phyloP scores from a whole-genome alignment of 2,113 vertebrate species.

The Corythornis madagascariensis region DNA sequence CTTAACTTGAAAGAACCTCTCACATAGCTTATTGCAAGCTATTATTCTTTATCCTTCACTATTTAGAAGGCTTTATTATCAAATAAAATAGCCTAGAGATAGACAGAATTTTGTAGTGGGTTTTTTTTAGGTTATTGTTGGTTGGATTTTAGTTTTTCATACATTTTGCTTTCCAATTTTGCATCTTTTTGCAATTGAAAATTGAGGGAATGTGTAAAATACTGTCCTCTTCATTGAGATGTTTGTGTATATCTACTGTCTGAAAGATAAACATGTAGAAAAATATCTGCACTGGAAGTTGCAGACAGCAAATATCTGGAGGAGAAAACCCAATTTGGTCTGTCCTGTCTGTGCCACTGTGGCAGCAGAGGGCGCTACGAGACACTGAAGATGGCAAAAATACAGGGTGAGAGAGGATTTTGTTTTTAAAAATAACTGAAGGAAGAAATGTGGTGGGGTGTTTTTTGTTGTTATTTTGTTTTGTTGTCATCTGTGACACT shows the following conservation, averaged over 20 bases:
- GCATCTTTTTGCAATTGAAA: not conserved
- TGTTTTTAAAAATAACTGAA: not conserved
- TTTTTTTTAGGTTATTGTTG: not conserved
- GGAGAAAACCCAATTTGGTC: not conserved
- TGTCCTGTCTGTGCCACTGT: not conserved
- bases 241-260: not conserved
- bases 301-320: not conserved
- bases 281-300: not conserved
- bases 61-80: not conserved
- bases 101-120: not conserved
- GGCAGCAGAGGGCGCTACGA: not conserved
- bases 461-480: not conserved
- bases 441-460: not conserved
- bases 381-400: not conserved
- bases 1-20: not conserved
- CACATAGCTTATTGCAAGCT: not conserved
- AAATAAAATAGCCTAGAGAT: not conserved
- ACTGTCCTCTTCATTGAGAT: not conserved
- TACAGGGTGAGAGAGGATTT: not conserved
- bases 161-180: not conserved
- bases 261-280: not conserved
- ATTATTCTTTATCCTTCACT: not conserved
- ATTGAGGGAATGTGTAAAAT: not conserved
- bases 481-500: not conserved
- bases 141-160: not conserved